A percentile compares a stretch with the other conserved stretches of the same genome.
Conservation (phyloP, 1,140 invertebrate genomes). For the Mactra quadrangularis region DNA sequence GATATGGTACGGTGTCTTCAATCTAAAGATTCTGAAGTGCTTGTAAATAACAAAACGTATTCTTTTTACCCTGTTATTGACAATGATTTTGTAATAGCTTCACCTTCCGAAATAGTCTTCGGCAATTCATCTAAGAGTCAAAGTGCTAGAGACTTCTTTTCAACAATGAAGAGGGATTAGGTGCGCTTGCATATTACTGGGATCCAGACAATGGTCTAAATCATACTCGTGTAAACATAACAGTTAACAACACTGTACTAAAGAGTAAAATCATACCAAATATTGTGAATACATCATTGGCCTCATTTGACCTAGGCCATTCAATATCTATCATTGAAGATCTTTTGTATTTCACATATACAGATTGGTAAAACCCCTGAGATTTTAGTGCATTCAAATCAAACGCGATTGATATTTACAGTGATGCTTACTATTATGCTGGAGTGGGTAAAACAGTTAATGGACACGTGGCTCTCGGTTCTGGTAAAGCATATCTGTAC, state of each 20-base stretch:
- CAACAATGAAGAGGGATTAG: constrained; percentile 6
- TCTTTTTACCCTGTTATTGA: constrained; percentile 84
- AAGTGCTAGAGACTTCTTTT: constrained; percentile 84
- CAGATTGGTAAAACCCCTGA: constrained; percentile 21
- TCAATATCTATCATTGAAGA: neutral
- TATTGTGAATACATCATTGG: neutral
- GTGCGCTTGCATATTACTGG: neutral
- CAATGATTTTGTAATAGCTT: neutral
- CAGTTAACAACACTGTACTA: neutral
- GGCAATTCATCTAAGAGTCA: constrained; percentile 95
- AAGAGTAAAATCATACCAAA: neutral
- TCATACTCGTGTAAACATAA: neutral
- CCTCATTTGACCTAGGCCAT: neutral
- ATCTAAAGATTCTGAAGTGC: constrained; percentile 87
- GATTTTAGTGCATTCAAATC: neutral
- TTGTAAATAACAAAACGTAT: constrained; percentile 82
- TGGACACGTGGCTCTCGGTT: neutral
- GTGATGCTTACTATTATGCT: neutral
- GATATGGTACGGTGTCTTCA: neutral
- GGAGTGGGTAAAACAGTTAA: neutral
- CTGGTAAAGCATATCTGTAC: constrained; percentile 14
- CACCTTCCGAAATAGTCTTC: constrained; percentile 85
- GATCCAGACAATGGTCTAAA: neutral
- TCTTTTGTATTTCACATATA: constrained; percentile 4
- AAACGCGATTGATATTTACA: neutral